Evolutionary conservation across 2,113 vertebrate species (phyloP), one percentile per base, ranked within the genome.

Genomic region (Pogona vitticeps): DNA sequence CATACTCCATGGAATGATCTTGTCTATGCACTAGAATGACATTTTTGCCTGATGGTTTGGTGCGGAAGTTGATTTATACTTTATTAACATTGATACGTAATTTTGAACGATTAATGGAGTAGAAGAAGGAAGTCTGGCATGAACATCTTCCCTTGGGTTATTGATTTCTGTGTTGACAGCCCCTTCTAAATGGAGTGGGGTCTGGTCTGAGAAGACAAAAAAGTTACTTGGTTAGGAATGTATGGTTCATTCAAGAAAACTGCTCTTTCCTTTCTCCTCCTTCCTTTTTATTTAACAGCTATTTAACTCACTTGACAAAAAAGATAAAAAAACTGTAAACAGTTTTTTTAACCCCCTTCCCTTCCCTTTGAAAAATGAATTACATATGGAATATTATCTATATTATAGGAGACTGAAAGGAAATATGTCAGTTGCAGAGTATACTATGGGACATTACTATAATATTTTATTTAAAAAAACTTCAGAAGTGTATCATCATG

Each of bases 161-260:
- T 92, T 90, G 67, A 92, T 93, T 94, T 95, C 95, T 95, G 94
- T 96, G 95, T 95, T 85, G n/a, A 77, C 89, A 92, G 82, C 67
- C 38, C 85, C 87, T 95, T 94, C 91, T 78, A n/a, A 84, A 33
- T 90, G 92, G 94, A 84, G 78, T n/a, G 56, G 58, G 88, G 88
- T 93, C 67, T 90, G 0, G 0, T 79, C 85, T 59, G 63, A 80
- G 72, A 93, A 61, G 86, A 88, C 18, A 86, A 84, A 40, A 13
- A 23, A 88, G 61, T 90, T 83, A 91, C 76, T 91, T 90, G 56
- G 38, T 89, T 68, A 6, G 79, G 86, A 85, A 83, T 88, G 72
- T 83, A 20, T 0, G 23, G 28, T 90, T 95, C 82, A 83, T 84
- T 36, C 77, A 36, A 18, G 13, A 71, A 59, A 14, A 58, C 46